Conservation (phyloP, 2,113 vertebrate genomes). For the Aptenodytes forsteri region DNA sequence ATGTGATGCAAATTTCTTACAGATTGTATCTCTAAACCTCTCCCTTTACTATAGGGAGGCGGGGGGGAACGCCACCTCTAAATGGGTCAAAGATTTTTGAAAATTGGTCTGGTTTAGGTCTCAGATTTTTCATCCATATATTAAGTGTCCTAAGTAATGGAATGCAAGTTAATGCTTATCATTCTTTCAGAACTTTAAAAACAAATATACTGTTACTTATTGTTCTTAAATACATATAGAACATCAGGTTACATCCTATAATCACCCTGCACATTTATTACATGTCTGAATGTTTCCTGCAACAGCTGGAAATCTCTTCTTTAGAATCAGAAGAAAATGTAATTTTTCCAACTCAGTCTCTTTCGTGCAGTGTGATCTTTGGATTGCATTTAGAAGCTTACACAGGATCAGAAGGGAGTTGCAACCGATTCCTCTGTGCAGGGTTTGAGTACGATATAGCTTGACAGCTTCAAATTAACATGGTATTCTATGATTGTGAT, state of each 20-base stretch:
- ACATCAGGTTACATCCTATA: not conserved
- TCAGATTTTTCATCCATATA: not conserved
- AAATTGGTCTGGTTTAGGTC: not conserved
- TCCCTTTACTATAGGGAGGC: not conserved
- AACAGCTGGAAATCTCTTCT: not conserved
- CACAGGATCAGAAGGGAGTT: not conserved
- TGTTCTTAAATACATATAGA: not conserved
- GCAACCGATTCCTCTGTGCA: not conserved
- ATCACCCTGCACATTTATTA: not conserved
- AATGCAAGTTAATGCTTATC: not conserved
- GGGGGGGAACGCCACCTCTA: not conserved
- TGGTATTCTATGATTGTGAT: not conserved
- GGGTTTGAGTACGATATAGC: not conserved
- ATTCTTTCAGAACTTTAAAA: not conserved
- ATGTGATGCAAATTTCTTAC: not conserved
- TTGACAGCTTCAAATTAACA: not conserved
- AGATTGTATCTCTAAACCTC: not conserved
- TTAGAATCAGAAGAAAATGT: not conserved
- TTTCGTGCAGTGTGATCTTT: not conserved
- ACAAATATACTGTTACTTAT: not conserved
- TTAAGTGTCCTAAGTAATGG: not conserved
- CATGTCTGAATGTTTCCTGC: not conserved
- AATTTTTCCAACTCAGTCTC: not conserved
- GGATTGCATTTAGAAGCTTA: not conserved
- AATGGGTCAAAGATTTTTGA: not conserved